A percentile compares a stretch with the other conserved stretches of the same genome.
Conservation (phyloP, 2,113 vertebrate genomes). For the Coreoperca whiteheadi region DNA sequence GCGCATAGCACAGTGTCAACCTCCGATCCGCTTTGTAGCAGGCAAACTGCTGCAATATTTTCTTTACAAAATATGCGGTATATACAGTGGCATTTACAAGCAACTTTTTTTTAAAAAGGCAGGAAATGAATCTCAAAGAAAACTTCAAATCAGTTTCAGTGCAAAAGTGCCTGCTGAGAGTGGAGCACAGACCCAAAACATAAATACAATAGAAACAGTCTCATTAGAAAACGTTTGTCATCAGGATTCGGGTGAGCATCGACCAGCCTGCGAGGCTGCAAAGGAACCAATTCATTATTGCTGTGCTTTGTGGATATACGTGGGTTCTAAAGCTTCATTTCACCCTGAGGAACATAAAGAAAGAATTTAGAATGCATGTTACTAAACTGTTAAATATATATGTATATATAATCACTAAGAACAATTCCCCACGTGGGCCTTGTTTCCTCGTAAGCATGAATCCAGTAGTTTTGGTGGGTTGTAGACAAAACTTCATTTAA, state of each 20-base stretch:
- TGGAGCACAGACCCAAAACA: constrained; percentile 54
- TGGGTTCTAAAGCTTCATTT: constrained; percentile 77
- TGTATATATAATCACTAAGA: constrained; percentile 26
- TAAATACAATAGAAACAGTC: constrained; percentile 55
- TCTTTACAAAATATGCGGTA: constrained; percentile 81
- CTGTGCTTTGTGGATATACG: constrained; percentile 68
- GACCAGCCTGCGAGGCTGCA: constrained; percentile 43
- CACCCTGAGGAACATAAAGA: constrained; percentile 81
- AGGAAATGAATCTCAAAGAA: constrained; percentile 44
- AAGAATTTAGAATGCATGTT: constrained; percentile 59
- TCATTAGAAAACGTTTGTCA: constrained; percentile 58
- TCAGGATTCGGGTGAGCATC: constrained; percentile 23
- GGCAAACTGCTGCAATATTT: constrained; percentile 52
- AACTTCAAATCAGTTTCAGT: constrained; percentile 74
- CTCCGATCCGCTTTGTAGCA: constrained; percentile 59
- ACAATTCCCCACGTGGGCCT: not conserved
- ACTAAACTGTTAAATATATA: constrained; percentile 46
- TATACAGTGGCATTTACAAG: constrained; percentile 81
- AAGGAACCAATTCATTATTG: constrained; percentile 79
- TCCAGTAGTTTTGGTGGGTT: constrained; percentile 8
- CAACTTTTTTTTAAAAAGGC: constrained; percentile 59
- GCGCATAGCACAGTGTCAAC: constrained; percentile 29
- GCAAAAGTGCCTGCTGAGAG: constrained; percentile 73
- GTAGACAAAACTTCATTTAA: constrained; percentile 23
- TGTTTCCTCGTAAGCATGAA: constrained; percentile 27